Base-by-base conservation (phyloP, 1,140 invertebrate genomes). In the Cyrtorhinus lividipennis region DNA sequence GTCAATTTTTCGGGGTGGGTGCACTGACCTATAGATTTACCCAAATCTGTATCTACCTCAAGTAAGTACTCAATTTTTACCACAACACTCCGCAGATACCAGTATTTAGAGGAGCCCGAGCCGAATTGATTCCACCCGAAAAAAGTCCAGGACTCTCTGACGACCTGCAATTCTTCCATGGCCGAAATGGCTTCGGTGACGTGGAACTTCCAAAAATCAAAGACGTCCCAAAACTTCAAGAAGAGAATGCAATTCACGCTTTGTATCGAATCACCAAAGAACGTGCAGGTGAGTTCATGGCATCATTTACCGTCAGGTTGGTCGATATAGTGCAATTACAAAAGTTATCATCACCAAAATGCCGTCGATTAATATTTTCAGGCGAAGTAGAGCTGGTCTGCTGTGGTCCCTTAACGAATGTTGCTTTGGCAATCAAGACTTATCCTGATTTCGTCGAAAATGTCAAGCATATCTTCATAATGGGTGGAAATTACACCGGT, bases 401-500 rank as follows among this genome's bases (percentile, higher is more conserved):
- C 62, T 67, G 90, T 26, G 88, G 80, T 1, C 87, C 88, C 0
- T 71, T 90, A 26, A 91, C 87, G 0, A 91, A 91, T 70, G 72
- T 88, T 53, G 87, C 87, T 2, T 67, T 89, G 59, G 80, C 86
- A 1, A 76, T 85, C 10, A 79, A 82, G 67, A 75, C 87, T 64
- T 84, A 84, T 68, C 79, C 80, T 2, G 67, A 79, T 24, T 84
- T 90, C 70, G 72, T 77, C 0, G 64, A 73, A 0, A 76, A 78
- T 46, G 72, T 88, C 0, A 82, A 83, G 67, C 79, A 81, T 56
- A 71, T 88, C 56, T 82, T 78, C 63, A 78, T 87, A 1, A 88
- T 91, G 85, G 87, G 88, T 44, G 88, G 88, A 66, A 90, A 88
- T 73, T 76, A 77, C 65, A 77, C 77, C 63, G 84, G 83, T 83